Evolutionary conservation across 1,140 invertebrate species (phyloP).

Genomic region (Aphelenchoides besseyi): DNA sequence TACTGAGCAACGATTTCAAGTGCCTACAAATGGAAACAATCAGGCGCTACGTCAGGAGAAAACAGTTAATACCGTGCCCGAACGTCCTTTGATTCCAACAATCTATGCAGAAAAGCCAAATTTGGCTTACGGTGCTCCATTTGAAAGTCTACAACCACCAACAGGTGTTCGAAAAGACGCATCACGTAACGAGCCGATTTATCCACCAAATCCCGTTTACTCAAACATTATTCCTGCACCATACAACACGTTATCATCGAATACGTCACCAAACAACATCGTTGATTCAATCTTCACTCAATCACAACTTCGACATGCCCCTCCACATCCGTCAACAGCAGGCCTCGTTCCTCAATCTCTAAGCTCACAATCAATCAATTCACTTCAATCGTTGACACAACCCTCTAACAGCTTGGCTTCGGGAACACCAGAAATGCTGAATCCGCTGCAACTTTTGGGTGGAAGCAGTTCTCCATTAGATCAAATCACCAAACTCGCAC

Average conservation of each 20-base stretch:
- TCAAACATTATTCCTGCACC: slow-evolving; percentile 36
- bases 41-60: background rate
- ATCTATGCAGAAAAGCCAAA: background rate
- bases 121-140: background rate
- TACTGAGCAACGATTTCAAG: background rate
- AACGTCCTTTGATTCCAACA: background rate
- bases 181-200: background rate
- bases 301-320: slow-evolving; percentile 42
- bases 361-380: slow-evolving; percentile 26
- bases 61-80: background rate
- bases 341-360: slow-evolving; percentile 24
- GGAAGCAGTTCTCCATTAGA: slow-evolving; percentile 47
- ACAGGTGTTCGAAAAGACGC: background rate
- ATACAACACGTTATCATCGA: slow-evolving; percentile 27
- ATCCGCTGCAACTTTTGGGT: slow-evolving; percentile 37
- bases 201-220: slow-evolving; percentile 21
- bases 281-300: slow-evolving; percentile 57
- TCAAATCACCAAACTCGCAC: slow-evolving; percentile 50
- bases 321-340: background rate
- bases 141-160: background rate
- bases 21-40: background rate
- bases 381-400: slow-evolving; percentile 24
- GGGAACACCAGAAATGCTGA: slow-evolving; percentile 29
- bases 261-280: slow-evolving; percentile 44
- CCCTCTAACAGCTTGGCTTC: slow-evolving; percentile 6